Base-by-base conservation (phyloP, 2,797 vertebrate genomes). In the Salarias fasciatus region DNA sequence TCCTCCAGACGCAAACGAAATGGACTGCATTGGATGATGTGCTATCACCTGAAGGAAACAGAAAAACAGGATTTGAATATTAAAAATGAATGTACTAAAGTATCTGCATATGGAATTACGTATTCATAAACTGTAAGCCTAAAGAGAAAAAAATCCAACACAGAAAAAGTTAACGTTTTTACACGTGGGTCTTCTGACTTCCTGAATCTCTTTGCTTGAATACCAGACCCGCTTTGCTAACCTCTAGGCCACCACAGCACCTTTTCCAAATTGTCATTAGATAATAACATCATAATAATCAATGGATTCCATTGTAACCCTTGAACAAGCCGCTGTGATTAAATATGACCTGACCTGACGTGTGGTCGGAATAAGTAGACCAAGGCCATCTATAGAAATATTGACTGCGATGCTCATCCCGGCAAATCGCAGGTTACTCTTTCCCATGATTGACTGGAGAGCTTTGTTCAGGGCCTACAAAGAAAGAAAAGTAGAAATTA, bases 1-100 rank as follows among this genome's bases (percentile, higher is more conserved):
- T 37, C 97, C 97, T 0, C 97, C 97, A 0, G 97, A 99, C 0
- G 97, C 97, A 0, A 99, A 99, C 58, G 97, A 99, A 88, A 99
- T 99, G 67, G 97, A 98, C 82, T 99, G 97, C 97, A 99, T 99
- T 61, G 97, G 97, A 75, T 99, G 97, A 75, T 95, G 97, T 18
- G 97, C 97, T 0, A 99, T 96, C 87, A 97, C 93, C 97, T 99
- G 88, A 72, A 73, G 83, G 52, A 79, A 7, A 67, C 4, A 53
- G 37, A 0, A 10, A 14, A 28, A 5, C 5, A 38, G 40, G 6
- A 11, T n/a, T 40, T n/a, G 13, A n/a, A n/a, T n/a, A n/a, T n/a
- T n/a, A n/a, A n/a, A n/a, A n/a, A n/a, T n/a, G n/a, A n/a, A n/a
- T n/a, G n/a, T n/a, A n/a, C n/a, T n/a, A n/a, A n/a, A n/a, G n/a